Conservation (phyloP, 2,888 invertebrate genomes). For the Exocentrus adspersus region DNA sequence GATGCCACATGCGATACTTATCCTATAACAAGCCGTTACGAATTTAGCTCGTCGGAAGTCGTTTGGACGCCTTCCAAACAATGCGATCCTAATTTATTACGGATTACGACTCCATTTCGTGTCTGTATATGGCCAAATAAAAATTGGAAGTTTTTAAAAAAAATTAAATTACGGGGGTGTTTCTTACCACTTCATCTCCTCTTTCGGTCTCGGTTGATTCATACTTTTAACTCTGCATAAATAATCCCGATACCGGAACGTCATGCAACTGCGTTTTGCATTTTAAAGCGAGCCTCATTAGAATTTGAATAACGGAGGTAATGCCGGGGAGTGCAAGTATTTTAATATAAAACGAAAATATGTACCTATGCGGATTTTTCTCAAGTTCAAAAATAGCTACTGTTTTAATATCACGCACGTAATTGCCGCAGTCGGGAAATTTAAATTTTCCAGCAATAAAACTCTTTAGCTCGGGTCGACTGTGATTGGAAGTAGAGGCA, state of each 20-base stretch:
- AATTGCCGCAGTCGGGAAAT: no score
- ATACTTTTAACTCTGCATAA: slow-evolving; percentile 5
- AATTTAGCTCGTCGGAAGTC: slow-evolving; percentile 22
- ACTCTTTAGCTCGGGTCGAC: no score
- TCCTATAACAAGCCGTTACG: background rate
- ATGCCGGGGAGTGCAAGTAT: background rate
- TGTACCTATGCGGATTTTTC: no score
- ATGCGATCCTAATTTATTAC: background rate
- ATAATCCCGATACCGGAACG: background rate
- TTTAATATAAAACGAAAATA: background rate
- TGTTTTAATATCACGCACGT: no score
- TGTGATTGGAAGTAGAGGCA: no score
- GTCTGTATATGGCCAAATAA: no score
- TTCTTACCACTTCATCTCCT: background rate
- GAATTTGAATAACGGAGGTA: background rate
- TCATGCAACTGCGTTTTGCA: slow-evolving; percentile 2
- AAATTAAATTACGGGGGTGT: no score
- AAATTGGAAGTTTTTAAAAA: no score
- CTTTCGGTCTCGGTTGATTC: background rate
- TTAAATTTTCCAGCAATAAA: no score
- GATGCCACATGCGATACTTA: slow-evolving; percentile 5
- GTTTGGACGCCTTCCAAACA: slow-evolving; percentile 27
- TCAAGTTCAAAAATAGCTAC: no score
- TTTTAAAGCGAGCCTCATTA: background rate
- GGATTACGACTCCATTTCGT: no score